Evolutionary conservation across 2,888 invertebrate species (phyloP).

Genomic region (Dicroscelio sp.): DNA sequence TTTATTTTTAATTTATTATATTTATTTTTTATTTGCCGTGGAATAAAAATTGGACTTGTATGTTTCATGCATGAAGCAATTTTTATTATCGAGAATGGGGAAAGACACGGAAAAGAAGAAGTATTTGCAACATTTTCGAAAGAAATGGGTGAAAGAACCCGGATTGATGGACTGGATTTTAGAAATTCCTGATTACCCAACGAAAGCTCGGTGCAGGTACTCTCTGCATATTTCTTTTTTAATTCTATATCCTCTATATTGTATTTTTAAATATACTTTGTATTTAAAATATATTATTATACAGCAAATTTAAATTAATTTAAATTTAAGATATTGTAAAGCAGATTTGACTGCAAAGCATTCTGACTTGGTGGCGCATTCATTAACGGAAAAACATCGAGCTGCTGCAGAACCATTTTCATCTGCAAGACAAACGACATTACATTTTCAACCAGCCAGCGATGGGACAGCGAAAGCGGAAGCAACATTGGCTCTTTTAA

Average conservation of each 20-base stretch:
- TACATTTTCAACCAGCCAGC: constrained; percentile 43
- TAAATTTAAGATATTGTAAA: constrained; percentile 38
- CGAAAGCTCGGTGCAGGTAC: neutral
- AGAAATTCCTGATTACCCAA: neutral
- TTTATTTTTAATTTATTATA: too few relatives aligned
- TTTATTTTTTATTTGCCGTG: too few relatives aligned
- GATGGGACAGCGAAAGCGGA: constrained; percentile 55
- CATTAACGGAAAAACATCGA: constrained; percentile 1
- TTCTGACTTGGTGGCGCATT: constrained; percentile 31
- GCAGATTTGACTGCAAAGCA: constrained; percentile 38
- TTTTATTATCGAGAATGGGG: too few relatives aligned
- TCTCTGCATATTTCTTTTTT: too few relatives aligned
- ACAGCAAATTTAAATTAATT: neutral
- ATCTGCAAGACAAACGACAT: neutral
- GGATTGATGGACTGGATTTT: constrained; percentile 10
- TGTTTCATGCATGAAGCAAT: too few relatives aligned
- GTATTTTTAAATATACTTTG: too few relatives aligned
- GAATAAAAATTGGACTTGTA: too few relatives aligned
- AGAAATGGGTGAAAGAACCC: neutral
- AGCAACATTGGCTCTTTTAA: constrained; percentile 66
- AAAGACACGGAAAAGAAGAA: neutral
- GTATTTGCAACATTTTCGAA: neutral
- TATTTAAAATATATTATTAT: too few relatives aligned
- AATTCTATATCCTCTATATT: too few relatives aligned
- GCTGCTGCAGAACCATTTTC: constrained; percentile 40